phyloP scores from a whole-genome alignment of 2,888 invertebrate species.

The Autographa gamma region DNA sequence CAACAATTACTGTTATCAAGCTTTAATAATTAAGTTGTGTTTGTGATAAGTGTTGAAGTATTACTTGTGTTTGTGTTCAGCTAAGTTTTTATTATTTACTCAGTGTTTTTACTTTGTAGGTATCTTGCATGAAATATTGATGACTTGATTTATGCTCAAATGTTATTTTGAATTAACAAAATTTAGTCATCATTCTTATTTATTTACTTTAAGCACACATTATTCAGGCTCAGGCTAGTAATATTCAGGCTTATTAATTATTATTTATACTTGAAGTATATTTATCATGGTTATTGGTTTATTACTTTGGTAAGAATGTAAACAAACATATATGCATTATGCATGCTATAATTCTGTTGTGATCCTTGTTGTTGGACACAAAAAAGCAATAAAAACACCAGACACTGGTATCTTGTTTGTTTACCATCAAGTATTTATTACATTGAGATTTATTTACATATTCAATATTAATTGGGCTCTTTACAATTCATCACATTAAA shows the following conservation, averaged over 20 bases:
- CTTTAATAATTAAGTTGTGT: slow-evolving; percentile 30
- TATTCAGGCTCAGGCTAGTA: too few species aligned
- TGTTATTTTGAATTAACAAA: not conserved
- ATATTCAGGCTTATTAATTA: not conserved
- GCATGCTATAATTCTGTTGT: too few species aligned
- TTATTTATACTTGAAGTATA: not conserved
- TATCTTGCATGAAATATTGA: slow-evolving; percentile 20
- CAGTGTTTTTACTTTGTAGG: slow-evolving; percentile 12
- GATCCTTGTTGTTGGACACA: too few species aligned
- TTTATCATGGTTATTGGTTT: not conserved
- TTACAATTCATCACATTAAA: too few species aligned
- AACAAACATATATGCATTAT: not conserved
- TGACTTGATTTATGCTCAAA: not conserved
- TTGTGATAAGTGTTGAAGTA: slow-evolving; percentile 42
- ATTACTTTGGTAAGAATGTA: not conserved
- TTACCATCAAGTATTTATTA: too few species aligned
- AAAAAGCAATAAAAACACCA: too few species aligned
- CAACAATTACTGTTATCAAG: slow-evolving; percentile 42
- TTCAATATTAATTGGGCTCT: too few species aligned
- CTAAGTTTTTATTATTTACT: slow-evolving; percentile 18
- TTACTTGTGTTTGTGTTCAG: slow-evolving; percentile 26
- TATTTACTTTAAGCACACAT: not conserved
- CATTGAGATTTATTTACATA: too few species aligned
- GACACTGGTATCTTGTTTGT: too few species aligned
- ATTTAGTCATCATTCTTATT: not conserved